Evolutionary conservation across 2,888 invertebrate genomes (phyloP).

Genomic region (Philereme vetulata): DNA sequence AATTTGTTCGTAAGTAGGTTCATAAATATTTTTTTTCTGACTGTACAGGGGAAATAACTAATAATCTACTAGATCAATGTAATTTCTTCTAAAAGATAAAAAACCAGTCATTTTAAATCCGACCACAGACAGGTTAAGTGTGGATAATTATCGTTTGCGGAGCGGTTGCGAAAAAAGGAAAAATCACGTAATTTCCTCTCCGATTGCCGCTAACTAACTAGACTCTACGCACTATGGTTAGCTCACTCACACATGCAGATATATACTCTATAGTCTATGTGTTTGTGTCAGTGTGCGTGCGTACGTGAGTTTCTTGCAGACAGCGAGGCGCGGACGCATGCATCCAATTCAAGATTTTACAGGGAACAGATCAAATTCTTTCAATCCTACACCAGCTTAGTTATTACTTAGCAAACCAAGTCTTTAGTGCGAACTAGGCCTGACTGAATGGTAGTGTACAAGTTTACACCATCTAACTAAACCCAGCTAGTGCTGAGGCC

Average conservation of each 20-base stretch:
- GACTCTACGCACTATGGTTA: constrained; percentile 36
- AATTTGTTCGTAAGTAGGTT: no score
- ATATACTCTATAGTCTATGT: constrained; percentile 17
- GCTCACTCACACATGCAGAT: constrained; percentile 23
- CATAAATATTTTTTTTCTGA: no score
- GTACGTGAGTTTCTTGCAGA: constrained; percentile 45
- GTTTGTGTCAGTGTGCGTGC: constrained; percentile 33
- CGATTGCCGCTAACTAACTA: constrained; percentile 30
- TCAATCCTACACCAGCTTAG: neutral
- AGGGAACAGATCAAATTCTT: neutral
- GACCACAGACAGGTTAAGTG: constrained; percentile 35
- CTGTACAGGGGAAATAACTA: constrained; percentile 3
- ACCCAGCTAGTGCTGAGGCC: no score
- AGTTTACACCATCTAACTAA: no score
- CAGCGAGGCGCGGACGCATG: constrained; percentile 54
- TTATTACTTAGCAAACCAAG: neutral
- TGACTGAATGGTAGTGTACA: no score
- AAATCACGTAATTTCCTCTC: constrained; percentile 53
- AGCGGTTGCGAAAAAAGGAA: constrained; percentile 55
- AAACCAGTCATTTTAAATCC: constrained; percentile 24
- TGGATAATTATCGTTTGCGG: constrained; percentile 40
- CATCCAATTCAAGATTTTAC: constrained; percentile 27
- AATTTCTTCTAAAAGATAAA: constrained; percentile 22
- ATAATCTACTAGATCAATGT: constrained; percentile 14
- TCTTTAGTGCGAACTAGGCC: neutral